Conservation (phyloP, 2,888 invertebrate genomes). For the Euphydryas editha region DNA sequence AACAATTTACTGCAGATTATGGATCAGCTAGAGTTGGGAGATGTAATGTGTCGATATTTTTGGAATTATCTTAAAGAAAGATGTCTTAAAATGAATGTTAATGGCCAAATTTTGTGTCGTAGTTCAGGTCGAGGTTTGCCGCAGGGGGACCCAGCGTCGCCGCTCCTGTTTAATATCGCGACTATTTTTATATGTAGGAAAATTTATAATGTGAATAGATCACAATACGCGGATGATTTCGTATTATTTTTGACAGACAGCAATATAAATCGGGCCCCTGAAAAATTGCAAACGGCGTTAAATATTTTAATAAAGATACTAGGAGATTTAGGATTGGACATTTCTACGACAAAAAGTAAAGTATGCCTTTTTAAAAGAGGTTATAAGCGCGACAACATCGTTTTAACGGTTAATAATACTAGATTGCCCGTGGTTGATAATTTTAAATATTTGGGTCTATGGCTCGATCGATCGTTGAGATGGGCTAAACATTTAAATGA, state of each 20-base stretch:
- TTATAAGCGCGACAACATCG: slow-evolving; percentile 7
- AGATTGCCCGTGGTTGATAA: slow-evolving; percentile 29
- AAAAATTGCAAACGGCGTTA: slow-evolving; percentile 32
- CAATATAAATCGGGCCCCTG: slow-evolving; percentile 1
- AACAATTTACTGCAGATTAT: slow-evolving; percentile 19
- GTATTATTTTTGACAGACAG: slow-evolving; percentile 37
- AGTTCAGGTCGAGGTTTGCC: slow-evolving; percentile 36
- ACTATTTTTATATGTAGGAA: slow-evolving; percentile 29
- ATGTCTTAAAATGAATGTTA: neutral
- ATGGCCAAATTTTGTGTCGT: slow-evolving; percentile 4
- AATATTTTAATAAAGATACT: slow-evolving; percentile 28
- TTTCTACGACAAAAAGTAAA: slow-evolving; percentile 42
- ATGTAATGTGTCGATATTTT: slow-evolving; percentile 28
- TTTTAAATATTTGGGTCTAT: slow-evolving; percentile 47
- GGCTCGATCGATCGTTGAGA: slow-evolving; percentile 43
- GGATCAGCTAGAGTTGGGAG: slow-evolving; percentile 25
- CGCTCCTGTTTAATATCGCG: slow-evolving; percentile 43
- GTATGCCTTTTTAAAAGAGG: slow-evolving; percentile 41
- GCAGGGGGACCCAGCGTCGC: slow-evolving; percentile 46
- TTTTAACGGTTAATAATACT: slow-evolving; percentile 27
- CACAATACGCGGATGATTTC: slow-evolving; percentile 46
- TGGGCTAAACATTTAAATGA: slow-evolving; percentile 49
- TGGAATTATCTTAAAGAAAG: slow-evolving; percentile 23
- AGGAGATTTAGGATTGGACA: slow-evolving; percentile 34
- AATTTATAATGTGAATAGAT: slow-evolving; percentile 27